phyloP scores from a whole-genome alignment of 2,888 invertebrate genomes.

The Yponomeuta cagnagella region DNA sequence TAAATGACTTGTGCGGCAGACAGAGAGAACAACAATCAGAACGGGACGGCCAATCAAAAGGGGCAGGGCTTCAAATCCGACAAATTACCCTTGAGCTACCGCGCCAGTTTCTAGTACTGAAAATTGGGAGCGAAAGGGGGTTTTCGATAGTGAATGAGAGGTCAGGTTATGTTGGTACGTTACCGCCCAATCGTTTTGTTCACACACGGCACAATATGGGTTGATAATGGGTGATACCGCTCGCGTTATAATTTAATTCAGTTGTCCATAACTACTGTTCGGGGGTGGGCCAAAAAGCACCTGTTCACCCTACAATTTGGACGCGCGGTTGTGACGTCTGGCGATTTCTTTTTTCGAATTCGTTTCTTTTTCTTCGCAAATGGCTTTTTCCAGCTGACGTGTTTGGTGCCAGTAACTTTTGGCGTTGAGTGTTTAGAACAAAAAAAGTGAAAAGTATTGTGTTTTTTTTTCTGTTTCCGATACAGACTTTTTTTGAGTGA shows the following conservation, averaged over 20 bases:
- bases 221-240: constrained; percentile 56
- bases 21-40: constrained; percentile 29
- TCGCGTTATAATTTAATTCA: constrained; percentile 68
- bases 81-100: constrained; percentile 30
- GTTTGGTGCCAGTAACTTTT: constrained; percentile 5
- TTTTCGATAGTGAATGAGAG: constrained; percentile 16
- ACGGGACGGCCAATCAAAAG: constrained; percentile 28
- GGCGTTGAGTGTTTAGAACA: background rate
- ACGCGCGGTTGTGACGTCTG: constrained; percentile 27
- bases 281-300: constrained; percentile 37
- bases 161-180: constrained; percentile 28
- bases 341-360: constrained; percentile 22
- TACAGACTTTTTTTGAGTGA: no score
- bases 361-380: constrained; percentile 15
- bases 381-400: background rate
- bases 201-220: constrained; percentile 59
- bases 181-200: constrained; percentile 56
- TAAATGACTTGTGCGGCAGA: constrained; percentile 31
- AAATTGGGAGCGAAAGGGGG: background rate
- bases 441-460: background rate
- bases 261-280: constrained; percentile 47
- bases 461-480: no score
- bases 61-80: constrained; percentile 16
- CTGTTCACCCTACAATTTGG: constrained; percentile 21
- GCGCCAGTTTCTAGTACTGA: background rate